phyloP scores from a whole-genome alignment of 2,888 invertebrate genomes.

The Melieria picta region DNA sequence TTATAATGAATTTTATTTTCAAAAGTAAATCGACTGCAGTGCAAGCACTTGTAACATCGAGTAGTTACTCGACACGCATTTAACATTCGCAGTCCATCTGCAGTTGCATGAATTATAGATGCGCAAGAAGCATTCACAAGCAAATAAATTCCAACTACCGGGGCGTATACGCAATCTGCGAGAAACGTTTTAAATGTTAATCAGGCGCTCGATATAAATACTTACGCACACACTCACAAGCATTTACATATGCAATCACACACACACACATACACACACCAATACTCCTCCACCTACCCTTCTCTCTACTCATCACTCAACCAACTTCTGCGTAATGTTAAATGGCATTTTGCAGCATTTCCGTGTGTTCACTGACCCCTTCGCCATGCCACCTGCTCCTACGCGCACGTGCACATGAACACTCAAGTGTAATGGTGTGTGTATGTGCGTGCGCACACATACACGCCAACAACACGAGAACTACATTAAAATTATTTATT shows the following conservation, averaged over 20 bases:
- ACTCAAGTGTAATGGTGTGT: too few species aligned
- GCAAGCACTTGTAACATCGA: constrained; percentile 11
- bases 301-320: too few species aligned
- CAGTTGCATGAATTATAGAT: not conserved
- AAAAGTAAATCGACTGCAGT: too few species aligned
- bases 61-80: not conserved
- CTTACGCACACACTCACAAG: not conserved
- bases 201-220: not conserved
- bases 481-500: constrained; percentile 64
- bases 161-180: too few species aligned
- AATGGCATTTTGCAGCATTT: too few species aligned
- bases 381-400: too few species aligned
- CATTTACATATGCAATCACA: constrained; percentile 41
- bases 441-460: not conserved
- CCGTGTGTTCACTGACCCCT: too few species aligned
- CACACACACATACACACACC: constrained; percentile 27
- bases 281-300: not conserved
- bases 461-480: constrained; percentile 26
- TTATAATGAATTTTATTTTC: too few species aligned
- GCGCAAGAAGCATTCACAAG: not conserved
- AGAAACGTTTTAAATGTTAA: constrained; percentile 11
- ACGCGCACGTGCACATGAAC: too few species aligned
- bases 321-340: too few species aligned
- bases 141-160: not conserved
- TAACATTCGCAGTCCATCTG: not conserved